Percentiles rank a stretch among this genome's conserved stretches.
Conservation (phyloP, 1,140 invertebrate species). For the Dendroctonus ponderosae region DNA sequence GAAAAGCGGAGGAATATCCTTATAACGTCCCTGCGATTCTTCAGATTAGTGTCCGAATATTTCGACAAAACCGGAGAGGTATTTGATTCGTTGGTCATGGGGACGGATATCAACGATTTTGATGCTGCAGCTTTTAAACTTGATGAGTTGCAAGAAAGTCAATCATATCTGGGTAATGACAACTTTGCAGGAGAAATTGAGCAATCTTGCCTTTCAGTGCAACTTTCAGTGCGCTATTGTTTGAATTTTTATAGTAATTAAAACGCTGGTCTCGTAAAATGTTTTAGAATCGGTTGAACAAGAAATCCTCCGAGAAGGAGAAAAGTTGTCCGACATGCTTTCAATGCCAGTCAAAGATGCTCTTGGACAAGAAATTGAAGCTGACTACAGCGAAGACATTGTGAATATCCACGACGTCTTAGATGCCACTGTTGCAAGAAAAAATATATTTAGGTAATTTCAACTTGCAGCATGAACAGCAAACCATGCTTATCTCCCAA, state of each 20-base stretch:
- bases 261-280: too few relatives aligned
- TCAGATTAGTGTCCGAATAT: slow-evolving; percentile 72
- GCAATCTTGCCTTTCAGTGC: background rate
- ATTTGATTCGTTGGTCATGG: slow-evolving; percentile 66
- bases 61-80: slow-evolving; percentile 66
- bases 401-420: slow-evolving; percentile 68
- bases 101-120: slow-evolving; percentile 56
- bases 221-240: background rate
- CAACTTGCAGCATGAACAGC: background rate
- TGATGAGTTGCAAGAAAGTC: slow-evolving; percentile 57
- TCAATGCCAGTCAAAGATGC: slow-evolving; percentile 80
- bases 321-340: slow-evolving; percentile 75
- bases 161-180: slow-evolving; percentile 54
- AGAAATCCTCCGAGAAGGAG: slow-evolving; percentile 72
- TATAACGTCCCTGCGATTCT: slow-evolving; percentile 74
- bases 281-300: slow-evolving; percentile 53
- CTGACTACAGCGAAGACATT: slow-evolving; percentile 72
- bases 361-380: slow-evolving; percentile 67
- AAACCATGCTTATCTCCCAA: too few relatives aligned
- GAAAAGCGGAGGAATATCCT: slow-evolving; percentile 73
- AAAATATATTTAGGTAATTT: slow-evolving; percentile 57
- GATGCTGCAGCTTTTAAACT: slow-evolving; percentile 58
- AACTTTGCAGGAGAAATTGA: background rate
- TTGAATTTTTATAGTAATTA: too few relatives aligned
- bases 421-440: slow-evolving; percentile 62